These are phyloP conservation scores for Vulpes lagopus DNA, from an alignment of 2,113 vertebrate species.

Conservation along the genomic window DNA sequence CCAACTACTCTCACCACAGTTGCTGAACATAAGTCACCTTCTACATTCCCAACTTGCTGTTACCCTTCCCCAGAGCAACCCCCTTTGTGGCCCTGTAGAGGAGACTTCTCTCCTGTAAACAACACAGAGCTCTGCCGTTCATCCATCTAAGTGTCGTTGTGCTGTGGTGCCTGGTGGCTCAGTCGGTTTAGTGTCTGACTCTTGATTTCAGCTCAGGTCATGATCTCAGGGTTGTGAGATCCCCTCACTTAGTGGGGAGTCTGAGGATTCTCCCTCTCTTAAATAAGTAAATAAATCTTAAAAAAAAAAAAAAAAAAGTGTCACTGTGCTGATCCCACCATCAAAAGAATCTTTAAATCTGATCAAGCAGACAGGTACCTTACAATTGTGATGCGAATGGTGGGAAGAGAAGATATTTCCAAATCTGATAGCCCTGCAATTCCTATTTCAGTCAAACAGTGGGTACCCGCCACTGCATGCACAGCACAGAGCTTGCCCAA, in stretches of 20 bases:
- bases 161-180: neutral
- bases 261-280: neutral
- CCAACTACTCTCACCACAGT: neutral
- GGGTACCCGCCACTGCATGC: neutral
- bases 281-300: neutral
- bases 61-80: neutral
- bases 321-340: neutral
- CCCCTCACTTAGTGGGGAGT: neutral
- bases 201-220: neutral
- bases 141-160: no score
- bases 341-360: neutral
- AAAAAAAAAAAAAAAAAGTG: neutral
- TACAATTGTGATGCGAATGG: neutral
- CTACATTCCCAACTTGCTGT: neutral
- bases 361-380: neutral
- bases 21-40: neutral
- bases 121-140: neutral
- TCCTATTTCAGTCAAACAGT: neutral
- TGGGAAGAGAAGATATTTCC: neutral
- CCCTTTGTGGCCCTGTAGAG: accelerated
- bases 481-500: neutral
- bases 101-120: neutral
- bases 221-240: neutral
- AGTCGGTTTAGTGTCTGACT: neutral
- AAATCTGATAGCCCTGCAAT: neutral